Percentiles rank a stretch among this genome's conserved stretches.
Conservation (phyloP, 2,113 vertebrate genomes). For the Tonatia bakeri region DNA sequence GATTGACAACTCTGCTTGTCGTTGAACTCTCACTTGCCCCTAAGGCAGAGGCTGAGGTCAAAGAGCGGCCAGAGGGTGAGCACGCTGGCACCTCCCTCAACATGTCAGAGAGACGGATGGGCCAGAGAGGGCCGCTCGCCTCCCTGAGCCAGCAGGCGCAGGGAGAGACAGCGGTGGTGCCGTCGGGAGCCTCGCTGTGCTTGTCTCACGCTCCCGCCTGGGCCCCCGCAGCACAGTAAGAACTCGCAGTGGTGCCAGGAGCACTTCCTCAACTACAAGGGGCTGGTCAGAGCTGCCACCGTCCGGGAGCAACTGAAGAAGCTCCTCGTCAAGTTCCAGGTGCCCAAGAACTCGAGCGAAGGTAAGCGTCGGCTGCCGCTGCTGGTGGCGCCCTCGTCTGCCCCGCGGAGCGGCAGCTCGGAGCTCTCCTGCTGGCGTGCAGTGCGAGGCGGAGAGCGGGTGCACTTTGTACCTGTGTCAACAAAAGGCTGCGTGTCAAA, state of each 20-base stretch:
- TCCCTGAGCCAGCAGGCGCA: background rate
- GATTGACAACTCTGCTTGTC: background rate
- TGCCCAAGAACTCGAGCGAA: conserved; percentile 95
- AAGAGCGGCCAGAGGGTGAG: background rate
- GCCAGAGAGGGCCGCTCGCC: background rate
- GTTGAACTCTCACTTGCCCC: background rate
- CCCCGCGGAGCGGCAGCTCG: fast-evolving
- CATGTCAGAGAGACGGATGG: background rate
- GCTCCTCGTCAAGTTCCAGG: conserved; percentile 96
- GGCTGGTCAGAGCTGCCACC: conserved; percentile 89
- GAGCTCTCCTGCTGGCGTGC: fast-evolving
- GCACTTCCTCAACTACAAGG: conserved; percentile 98
- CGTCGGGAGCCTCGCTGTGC: fast-evolving
- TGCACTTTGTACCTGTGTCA: fast-evolving
- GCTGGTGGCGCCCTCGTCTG: fast-evolving
- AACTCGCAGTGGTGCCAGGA: conserved; percentile 98
- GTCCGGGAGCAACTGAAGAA: conserved; percentile 97
- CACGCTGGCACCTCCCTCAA: background rate
- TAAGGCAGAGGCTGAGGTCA: background rate
- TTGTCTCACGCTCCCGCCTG: background rate
- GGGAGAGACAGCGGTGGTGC: background rate
- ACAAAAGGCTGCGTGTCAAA: background rate
- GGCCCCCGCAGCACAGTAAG: conserved; percentile 89
- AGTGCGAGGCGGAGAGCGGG: background rate
- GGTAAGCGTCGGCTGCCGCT: conserved; percentile 75